These are phyloP conservation scores for Orientallactaga bullata DNA, from an alignment of 2,113 vertebrate species.

Conservation along the genomic window DNA sequence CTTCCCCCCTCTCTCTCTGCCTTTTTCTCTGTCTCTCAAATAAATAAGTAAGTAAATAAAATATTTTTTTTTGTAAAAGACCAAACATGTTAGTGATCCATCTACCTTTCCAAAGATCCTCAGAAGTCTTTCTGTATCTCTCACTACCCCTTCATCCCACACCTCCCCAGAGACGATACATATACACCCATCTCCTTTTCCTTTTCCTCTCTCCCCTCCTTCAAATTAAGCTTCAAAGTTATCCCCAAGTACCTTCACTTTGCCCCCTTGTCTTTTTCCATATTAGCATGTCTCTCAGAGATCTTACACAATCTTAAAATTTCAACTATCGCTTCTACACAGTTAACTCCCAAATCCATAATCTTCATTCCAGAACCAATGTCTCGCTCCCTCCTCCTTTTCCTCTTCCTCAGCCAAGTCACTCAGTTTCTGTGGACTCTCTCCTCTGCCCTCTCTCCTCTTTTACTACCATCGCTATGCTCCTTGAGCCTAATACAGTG, in stretches of 20 bases:
- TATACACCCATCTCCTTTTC: background rate
- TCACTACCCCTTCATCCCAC: background rate
- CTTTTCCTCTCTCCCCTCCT: background rate
- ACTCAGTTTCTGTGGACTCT: background rate
- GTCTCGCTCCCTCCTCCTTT: background rate
- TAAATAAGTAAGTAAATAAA: too few relatives aligned
- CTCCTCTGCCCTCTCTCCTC: background rate
- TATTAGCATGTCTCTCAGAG: background rate
- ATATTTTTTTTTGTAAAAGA: background rate
- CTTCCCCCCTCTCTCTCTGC: too few relatives aligned
- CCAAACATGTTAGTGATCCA: background rate
- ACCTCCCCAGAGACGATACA: background rate
- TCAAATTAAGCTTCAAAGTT: background rate
- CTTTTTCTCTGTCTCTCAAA: too few relatives aligned
- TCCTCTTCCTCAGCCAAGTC: background rate
- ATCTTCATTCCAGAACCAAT: background rate
- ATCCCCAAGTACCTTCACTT: background rate
- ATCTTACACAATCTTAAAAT: background rate
- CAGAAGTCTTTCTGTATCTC: background rate
- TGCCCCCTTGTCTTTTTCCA: background rate
- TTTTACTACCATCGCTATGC: background rate
- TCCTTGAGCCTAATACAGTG: background rate
- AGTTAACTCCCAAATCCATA: background rate
- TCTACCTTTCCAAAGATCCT: background rate
- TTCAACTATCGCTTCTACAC: background rate